Evolutionary conservation across 2,113 vertebrate genomes (phyloP).

Genomic region (Petromus typicus): DNA sequence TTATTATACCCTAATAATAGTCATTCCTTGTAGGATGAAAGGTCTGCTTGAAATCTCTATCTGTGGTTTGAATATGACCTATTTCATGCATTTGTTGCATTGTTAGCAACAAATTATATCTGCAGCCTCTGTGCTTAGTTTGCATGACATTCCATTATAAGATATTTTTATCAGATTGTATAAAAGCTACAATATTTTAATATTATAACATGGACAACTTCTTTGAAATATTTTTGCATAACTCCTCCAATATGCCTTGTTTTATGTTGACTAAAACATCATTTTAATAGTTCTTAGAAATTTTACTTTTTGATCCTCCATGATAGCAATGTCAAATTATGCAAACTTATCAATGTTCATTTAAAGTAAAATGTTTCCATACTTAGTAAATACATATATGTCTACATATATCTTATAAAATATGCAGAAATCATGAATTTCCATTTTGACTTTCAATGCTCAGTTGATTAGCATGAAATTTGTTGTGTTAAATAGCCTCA

Average conservation of each 20-base stretch:
- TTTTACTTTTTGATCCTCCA: background rate
- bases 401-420: conserved; percentile 56
- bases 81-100: background rate
- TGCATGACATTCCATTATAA: background rate
- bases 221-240: background rate
- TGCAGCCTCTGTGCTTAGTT: background rate
- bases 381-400: conserved; percentile 7
- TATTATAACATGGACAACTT: background rate
- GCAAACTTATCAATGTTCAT: conserved; percentile 48
- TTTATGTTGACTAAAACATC: background rate
- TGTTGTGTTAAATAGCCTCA: conserved; percentile 73
- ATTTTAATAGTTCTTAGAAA: background rate
- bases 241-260: background rate
- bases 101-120: background rate
- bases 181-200: background rate
- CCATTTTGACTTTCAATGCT: conserved; percentile 63
- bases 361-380: conserved; percentile 4
- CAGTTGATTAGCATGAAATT: conserved; percentile 80
- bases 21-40: too few species aligned
- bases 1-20: too few species aligned
- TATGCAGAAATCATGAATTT: conserved; percentile 79
- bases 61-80: too few species aligned
- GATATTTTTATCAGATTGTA: background rate
- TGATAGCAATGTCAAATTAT: conserved; percentile 36
- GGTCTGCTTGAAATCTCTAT: too few species aligned